Evolutionary conservation across 1,140 invertebrate genomes (phyloP), one percentile per base, ranked within the genome.

Genomic region (Cydia strobilella): DNA sequence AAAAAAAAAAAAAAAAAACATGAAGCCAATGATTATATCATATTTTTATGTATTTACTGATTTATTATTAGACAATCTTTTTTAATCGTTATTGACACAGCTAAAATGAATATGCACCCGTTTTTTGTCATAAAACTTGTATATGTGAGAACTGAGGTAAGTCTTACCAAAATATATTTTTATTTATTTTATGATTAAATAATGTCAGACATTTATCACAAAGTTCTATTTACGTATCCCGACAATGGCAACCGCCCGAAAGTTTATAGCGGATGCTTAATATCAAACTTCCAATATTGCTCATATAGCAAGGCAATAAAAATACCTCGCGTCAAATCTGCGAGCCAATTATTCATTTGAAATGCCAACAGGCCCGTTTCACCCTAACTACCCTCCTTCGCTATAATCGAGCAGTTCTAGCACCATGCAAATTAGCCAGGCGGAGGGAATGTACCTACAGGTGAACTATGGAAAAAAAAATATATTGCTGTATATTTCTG

Each of bases 301-400:
- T 81, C 81, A 80, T 82, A 75, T 75, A 72, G 81, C 69, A 77
- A 79, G 85, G 83, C 82, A 91, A 90, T 91, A 90, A 89, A 91
- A 90, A 91, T 91, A 88, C 85, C 85, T 83, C 84, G 80, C 81
- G 86, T 90, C 88, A 90, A 90, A 89, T 91, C 89, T 86, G 82
- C 72, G 79, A 77, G 79, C 81, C 87, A 84, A 90, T 91, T 90
- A 91, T 90, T 91, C 88, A 90, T 91, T 87, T 83, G 82, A 86
- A 89, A 90, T 89, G 84, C 85, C 88, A 90, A 87, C 77, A 79
- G 76, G 77, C 77, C 81, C 80, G 77, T 79, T 81, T 79, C 79
- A 75, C 82, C 81, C 83, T 74, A 39, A 62, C 79, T 77, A 79
- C 75, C 79, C 72, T 76, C 77, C 73, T 77, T 72, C 79, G 54